phyloP scores from a whole-genome alignment of 2,797 vertebrate species.

The Lagothrix lagotricha region DNA sequence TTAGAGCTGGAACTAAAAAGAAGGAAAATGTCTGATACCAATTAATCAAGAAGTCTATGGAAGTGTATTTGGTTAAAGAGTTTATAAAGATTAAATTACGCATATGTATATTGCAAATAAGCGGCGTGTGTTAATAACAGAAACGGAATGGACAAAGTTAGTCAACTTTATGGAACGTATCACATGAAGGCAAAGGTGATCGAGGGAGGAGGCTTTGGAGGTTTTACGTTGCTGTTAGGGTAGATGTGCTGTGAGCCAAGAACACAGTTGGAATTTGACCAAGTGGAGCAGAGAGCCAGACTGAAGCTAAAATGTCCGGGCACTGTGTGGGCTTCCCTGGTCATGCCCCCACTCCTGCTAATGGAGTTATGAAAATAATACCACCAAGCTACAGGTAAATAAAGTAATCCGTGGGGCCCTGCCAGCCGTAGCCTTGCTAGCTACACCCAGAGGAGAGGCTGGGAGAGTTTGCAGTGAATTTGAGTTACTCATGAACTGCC shows the following conservation, averaged over 20 bases:
- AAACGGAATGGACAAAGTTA: not conserved
- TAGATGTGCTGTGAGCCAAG: not conserved
- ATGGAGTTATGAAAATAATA: not conserved
- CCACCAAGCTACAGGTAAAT: not conserved
- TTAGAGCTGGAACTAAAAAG: not conserved
- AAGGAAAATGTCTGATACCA: not conserved
- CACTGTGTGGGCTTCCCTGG: accelerated
- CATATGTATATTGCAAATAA: no score
- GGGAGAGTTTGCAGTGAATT: not conserved
- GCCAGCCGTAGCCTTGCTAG: not conserved
- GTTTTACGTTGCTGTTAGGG: accelerated
- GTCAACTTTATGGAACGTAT: accelerated
- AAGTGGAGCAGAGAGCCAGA: not conserved
- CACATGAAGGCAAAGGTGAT: accelerated
- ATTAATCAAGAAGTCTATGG: not conserved
- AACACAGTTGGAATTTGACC: not conserved
- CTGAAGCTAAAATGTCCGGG: not conserved
- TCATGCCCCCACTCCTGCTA: not conserved
- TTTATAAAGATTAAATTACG: not conserved
- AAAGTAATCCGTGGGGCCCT: no score
- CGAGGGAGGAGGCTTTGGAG: not conserved
- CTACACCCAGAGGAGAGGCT: accelerated
- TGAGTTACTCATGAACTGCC: not conserved
- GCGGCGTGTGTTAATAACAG: not conserved
- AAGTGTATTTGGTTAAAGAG: not conserved